Evolutionary conservation across 2,113 vertebrate genomes (phyloP), one percentile per base, ranked within the genome.

Genomic region (Neoarius graeffei): DNA sequence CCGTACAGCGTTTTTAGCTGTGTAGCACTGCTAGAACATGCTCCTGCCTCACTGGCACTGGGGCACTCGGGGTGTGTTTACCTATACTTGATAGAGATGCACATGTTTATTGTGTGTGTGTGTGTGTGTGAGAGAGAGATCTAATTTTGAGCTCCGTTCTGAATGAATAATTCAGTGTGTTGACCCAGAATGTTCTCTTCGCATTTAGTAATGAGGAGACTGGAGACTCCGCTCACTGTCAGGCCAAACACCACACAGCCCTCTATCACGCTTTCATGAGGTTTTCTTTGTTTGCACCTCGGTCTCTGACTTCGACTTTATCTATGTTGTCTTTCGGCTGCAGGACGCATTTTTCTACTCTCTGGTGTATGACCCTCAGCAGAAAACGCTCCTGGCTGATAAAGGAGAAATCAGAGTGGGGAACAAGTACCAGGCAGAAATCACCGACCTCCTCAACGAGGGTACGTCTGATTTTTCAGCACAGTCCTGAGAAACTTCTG

Each of bases 281-380:
- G 27, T 17, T 89, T 27, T 56, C 56, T 85, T 85, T 76, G 67
- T 83, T 57, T 89, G 60, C 27, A 7, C 35, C 62, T 54, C 20
- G 30, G 69, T 79, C 57, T 88, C 87, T 79, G 82, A 79, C 57
- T 74, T 27, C 11, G 13, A 25, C 14, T 60, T 88, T 81, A 7
- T 85, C 52, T 25, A 30, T 57, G 14, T 60, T 86, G 27, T 91
- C 35, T 86, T 83, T 93, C 93, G 90, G 84, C 86, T 93, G 94
- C 94, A 99, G 98, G 98, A 99, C 93, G 97, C 97, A 88, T 99
- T 99, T 95, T 99, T 99, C 95, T 99, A 99, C 94, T 99, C 98
- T 7, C 94, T 99, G 89, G 98, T 99, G 64, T 99, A 99, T 23
- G 98, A 99, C 95, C 98, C 98, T 85, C 98, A 99, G 91, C 98